Percentiles rank a stretch among this genome's conserved stretches.
phyloP scores from a whole-genome alignment of 1,140 invertebrate species.

The Chrysomallon squamiferum region DNA sequence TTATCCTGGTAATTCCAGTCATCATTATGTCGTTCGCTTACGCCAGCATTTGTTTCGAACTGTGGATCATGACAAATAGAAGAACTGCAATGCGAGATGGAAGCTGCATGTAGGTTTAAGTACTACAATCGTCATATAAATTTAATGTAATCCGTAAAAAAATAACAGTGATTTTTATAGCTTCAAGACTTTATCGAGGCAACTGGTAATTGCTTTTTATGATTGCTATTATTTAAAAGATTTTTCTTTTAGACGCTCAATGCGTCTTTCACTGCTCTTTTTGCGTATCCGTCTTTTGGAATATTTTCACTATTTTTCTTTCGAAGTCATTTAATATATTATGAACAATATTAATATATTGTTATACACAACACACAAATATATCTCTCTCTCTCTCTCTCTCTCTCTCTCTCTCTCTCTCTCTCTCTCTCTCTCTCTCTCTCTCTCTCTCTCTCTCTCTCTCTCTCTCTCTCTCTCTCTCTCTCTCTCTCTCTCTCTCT shows the following conservation, averaged over 20 bases:
- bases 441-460: no score
- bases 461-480: no score
- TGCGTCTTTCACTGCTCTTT: not conserved
- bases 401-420: no score
- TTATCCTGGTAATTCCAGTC: slow-evolving; percentile 73
- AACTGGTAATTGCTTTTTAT: not conserved
- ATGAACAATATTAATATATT: no score
- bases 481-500: no score
- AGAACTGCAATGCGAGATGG: slow-evolving; percentile 37
- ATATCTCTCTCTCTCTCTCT: no score
- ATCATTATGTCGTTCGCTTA: slow-evolving; percentile 74
- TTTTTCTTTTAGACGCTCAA: not conserved
- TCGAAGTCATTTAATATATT: no score
- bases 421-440: no score
- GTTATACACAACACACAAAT: no score
- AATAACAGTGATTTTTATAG: not conserved
- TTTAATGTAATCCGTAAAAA: not conserved
- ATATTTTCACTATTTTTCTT: no score
- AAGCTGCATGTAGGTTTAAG: slow-evolving; percentile 19
- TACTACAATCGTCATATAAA: not conserved
- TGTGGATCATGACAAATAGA: slow-evolving; percentile 65
- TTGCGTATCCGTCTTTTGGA: not conserved
- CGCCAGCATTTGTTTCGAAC: slow-evolving; percentile 72
- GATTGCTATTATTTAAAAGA: not conserved
- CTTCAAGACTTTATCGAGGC: not conserved